Percentiles rank a stretch among this genome's conserved stretches.
Evolutionary conservation across 2,888 invertebrate genomes (phyloP).

Genomic region (Cryptocephalus moraei): DNA sequence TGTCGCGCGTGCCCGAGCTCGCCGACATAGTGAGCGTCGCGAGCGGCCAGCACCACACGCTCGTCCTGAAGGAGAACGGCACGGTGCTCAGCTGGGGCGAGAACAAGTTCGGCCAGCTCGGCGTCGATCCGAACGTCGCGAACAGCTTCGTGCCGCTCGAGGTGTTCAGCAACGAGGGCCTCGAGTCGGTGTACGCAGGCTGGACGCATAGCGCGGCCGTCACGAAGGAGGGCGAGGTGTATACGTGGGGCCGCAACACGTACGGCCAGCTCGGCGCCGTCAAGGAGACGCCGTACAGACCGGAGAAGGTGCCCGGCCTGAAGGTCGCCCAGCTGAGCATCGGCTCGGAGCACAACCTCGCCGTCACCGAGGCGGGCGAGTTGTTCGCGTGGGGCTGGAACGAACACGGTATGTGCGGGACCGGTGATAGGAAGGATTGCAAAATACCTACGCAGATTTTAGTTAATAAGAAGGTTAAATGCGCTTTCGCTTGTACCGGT

Average conservation of each 20-base stretch:
- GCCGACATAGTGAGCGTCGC: slow-evolving; percentile 51
- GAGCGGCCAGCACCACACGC: slow-evolving; percentile 75
- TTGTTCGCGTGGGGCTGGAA: slow-evolving; percentile 84
- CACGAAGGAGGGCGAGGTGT: slow-evolving; percentile 51
- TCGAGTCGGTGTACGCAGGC: slow-evolving; percentile 53
- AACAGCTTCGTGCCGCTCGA: slow-evolving; percentile 45
- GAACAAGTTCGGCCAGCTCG: slow-evolving; percentile 73
- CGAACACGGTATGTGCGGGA: slow-evolving; percentile 80
- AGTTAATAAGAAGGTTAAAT: slow-evolving; percentile 26
- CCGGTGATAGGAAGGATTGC: slow-evolving; percentile 42
- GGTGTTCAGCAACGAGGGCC: slow-evolving; percentile 45
- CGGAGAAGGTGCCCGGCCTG: slow-evolving; percentile 40
- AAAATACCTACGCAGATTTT: slow-evolving; percentile 37
- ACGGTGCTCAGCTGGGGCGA: slow-evolving; percentile 70
- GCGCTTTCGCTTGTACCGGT: slow-evolving; percentile 42
- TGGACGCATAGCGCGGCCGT: slow-evolving; percentile 70
- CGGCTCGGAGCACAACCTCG: slow-evolving; percentile 74
- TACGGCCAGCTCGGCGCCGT: slow-evolving; percentile 65
- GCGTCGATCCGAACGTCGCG: slow-evolving; percentile 45
- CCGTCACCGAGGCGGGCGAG: slow-evolving; percentile 52
- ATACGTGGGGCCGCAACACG: slow-evolving; percentile 70
- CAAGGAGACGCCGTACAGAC: slow-evolving; percentile 39
- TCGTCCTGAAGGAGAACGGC: slow-evolving; percentile 47
- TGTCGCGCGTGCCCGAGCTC: slow-evolving; percentile 45
- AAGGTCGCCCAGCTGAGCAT: slow-evolving; percentile 48